Percentiles rank a stretch among this genome's conserved stretches.
Evolutionary conservation across 2,113 vertebrate species (phyloP).

Genomic region (Coturnix japonica): DNA sequence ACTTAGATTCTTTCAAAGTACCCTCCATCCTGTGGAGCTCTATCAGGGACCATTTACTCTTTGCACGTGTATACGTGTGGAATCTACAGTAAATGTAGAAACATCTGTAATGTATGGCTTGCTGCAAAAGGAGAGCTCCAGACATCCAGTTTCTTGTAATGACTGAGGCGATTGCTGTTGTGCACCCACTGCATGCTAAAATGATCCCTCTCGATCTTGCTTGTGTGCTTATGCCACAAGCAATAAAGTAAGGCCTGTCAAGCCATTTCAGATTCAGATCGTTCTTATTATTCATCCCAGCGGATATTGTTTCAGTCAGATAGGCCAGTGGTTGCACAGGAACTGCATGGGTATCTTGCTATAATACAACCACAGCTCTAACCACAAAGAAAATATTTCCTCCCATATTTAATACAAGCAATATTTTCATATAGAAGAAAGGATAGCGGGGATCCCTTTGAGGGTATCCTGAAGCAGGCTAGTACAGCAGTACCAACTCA

Average conservation of each 20-base stretch:
- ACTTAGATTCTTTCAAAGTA: not conserved
- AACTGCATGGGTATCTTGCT: not conserved
- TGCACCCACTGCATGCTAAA: not conserved
- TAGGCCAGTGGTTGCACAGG: not conserved
- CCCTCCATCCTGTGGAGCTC: not conserved
- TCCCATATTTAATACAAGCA: not conserved
- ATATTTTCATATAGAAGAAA: not conserved
- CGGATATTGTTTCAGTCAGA: not conserved
- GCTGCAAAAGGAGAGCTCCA: not conserved
- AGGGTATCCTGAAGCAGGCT: not conserved
- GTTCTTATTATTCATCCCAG: not conserved
- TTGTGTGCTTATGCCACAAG: not conserved
- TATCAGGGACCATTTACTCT: not conserved
- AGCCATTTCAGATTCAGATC: not conserved
- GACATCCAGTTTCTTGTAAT: not conserved
- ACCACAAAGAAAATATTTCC: slow-evolving; percentile 55
- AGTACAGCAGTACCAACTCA: not conserved
- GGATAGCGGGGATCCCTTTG: not conserved
- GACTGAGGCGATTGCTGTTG: not conserved
- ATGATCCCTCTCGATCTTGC: not conserved
- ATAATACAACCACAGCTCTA: not conserved
- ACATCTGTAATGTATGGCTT: not conserved
- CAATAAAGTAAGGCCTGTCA: not conserved
- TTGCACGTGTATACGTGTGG: not conserved
- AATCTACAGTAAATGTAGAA: not conserved